phyloP scores from a whole-genome alignment of 2,797 vertebrate species.

The Melanotaenia pygmaea region DNA sequence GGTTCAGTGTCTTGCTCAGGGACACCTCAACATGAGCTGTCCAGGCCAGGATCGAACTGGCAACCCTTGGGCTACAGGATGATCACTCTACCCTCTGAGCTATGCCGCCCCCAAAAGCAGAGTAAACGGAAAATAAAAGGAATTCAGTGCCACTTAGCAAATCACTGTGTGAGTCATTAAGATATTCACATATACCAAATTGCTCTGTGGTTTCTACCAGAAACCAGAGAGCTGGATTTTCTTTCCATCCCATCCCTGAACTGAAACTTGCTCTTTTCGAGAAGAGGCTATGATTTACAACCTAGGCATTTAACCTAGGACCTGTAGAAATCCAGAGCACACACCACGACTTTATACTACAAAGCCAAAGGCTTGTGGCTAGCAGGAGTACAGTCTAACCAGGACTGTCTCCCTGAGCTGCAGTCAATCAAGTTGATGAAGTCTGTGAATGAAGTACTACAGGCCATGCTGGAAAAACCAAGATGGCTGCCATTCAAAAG shows the following conservation, averaged over 20 bases:
- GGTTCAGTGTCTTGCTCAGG: no score
- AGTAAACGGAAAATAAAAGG: constrained; percentile 9
- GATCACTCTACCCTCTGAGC: no score
- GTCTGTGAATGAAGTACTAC: constrained; percentile 34
- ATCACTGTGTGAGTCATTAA: constrained; percentile 4
- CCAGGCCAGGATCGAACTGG: no score
- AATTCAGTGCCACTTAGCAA: not conserved
- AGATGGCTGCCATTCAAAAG: constrained; percentile 60
- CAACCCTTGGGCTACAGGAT: no score
- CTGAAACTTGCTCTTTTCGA: constrained; percentile 6
- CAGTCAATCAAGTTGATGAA: constrained; percentile 43
- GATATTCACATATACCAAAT: constrained; percentile 34
- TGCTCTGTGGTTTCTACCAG: constrained; percentile 39
- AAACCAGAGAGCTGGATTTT: constrained; percentile 36
- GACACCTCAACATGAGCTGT: no score
- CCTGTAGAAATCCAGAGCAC: constrained; percentile 33
- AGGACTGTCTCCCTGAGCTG: constrained; percentile 34
- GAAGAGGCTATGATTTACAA: constrained; percentile 46
- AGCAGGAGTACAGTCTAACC: constrained; percentile 40
- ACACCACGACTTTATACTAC: constrained; percentile 25
- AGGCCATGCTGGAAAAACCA: constrained; percentile 21
- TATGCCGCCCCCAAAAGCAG: not conserved
- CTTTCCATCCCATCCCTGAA: constrained; percentile 24
- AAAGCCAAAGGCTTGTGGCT: constrained; percentile 48
- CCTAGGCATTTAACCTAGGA: constrained; percentile 39